These are phyloP conservation scores for Myathropa florea DNA, from an alignment of 2,888 invertebrate species.

Conservation along the genomic window DNA sequence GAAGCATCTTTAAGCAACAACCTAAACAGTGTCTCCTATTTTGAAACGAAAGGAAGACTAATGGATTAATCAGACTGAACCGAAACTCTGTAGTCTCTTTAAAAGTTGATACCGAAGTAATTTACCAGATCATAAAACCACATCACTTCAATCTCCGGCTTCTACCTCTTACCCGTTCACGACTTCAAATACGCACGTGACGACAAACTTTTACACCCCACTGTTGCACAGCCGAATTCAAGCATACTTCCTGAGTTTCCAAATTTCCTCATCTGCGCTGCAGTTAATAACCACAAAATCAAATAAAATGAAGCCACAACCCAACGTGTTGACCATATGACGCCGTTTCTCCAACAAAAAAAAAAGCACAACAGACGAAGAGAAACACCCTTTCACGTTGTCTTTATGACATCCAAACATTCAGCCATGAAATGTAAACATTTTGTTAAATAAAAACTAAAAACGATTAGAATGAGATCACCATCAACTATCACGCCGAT, in stretches of 20 bases:
- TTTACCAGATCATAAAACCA: too few relatives aligned
- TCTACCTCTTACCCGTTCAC: too few relatives aligned
- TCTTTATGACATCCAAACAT: slow-evolving; percentile 16
- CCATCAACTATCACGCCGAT: slow-evolving; percentile 5
- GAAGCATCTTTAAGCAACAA: too few relatives aligned
- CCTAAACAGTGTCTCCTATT: too few relatives aligned
- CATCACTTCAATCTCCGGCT: too few relatives aligned
- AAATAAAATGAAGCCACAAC: slow-evolving; percentile 8
- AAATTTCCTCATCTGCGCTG: not conserved
- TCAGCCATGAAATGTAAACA: slow-evolving; percentile 39
- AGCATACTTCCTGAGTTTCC: slow-evolving; percentile 5
- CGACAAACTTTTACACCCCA: not conserved
- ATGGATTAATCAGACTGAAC: too few relatives aligned
- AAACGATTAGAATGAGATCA: slow-evolving; percentile 12
- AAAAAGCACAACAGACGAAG: not conserved
- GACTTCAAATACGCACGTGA: not conserved
- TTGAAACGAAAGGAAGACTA: too few relatives aligned
- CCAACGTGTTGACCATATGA: slow-evolving; percentile 32
- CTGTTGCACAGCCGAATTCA: not conserved
- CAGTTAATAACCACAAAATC: slow-evolving; percentile 23
- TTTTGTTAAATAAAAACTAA: slow-evolving; percentile 4
- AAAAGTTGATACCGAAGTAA: too few relatives aligned
- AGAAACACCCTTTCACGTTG: not conserved
- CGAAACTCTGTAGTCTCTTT: too few relatives aligned
- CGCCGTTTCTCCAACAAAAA: not conserved